Evolutionary conservation across 2,113 vertebrate genomes (phyloP), one percentile per base, ranked within the genome.

Genomic region (Rhinopithecus roxellana): DNA sequence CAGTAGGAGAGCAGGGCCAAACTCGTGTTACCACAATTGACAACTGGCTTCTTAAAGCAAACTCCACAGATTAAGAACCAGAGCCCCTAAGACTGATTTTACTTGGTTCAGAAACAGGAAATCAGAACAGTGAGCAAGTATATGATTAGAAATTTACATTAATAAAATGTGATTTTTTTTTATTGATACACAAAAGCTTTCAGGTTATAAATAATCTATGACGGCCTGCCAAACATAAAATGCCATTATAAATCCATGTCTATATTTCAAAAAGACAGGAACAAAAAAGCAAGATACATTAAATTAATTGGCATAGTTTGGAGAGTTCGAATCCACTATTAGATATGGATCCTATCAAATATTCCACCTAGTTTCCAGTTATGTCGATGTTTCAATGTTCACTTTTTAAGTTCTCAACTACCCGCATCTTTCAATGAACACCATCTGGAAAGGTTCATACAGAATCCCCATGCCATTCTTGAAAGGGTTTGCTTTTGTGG

Each of bases 111-210:
- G 74, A 96, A 93, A 72, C 3, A 92, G 67, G 74, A 96, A 97
- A 70, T 96, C 40, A 92, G 83, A 97, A 96, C 32, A 87, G 52
- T 55, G 13, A 96, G 55, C 45, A 69, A 92, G 55, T 0, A 61
- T 22, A 57, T 20, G 32, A 38, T 81, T 48, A 90, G 70, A 35
- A 43, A 96, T 97, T 52, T 83, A 61, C 6, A 90, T 92, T 35
- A 95, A 74, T 96, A 85, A 81, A 55, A 89, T 38, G 12, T 1
- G 67, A 16, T 25, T 87, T 84, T 40, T 40, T 64, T 96, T 93
- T 94, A 86, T 40, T 97, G 97, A 84, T 95, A 95, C 16, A 96
- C 59, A 86, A 81, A 90, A 69, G 32, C 61, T 98, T 97, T 96
- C 93, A 97, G 90, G 90, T 11, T 95, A 35, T 89, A 94, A 95